Evolutionary conservation across 2,113 vertebrate genomes (phyloP).

Genomic region (Siniperca knerii): DNA sequence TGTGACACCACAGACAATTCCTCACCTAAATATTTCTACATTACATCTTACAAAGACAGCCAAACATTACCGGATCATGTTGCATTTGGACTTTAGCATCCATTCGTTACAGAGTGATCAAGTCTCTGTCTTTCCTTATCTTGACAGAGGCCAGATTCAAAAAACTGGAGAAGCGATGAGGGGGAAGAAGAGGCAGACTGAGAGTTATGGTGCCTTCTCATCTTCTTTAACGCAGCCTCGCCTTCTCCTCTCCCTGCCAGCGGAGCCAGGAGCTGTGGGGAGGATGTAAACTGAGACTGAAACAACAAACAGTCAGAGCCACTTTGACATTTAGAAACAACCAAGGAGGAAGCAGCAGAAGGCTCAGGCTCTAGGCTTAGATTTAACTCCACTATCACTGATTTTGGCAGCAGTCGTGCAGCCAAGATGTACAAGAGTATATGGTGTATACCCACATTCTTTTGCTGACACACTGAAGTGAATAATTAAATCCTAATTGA

Average conservation of each 20-base stretch:
- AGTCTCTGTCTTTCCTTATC: slow-evolving; percentile 12
- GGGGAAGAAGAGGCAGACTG: slow-evolving; percentile 27
- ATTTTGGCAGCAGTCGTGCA: slow-evolving; percentile 19
- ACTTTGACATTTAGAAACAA: slow-evolving; percentile 51
- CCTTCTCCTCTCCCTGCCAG: slow-evolving; percentile 36
- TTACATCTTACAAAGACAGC: not conserved
- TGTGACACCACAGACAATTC: slow-evolving; percentile 9
- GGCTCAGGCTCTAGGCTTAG: slow-evolving; percentile 20
- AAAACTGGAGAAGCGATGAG: slow-evolving; percentile 82
- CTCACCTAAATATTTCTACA: accelerated
- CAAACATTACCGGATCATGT: not conserved
- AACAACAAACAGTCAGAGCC: slow-evolving; percentile 60
- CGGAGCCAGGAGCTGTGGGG: slow-evolving; percentile 39
- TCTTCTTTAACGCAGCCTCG: slow-evolving; percentile 38
- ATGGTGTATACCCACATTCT: not conserved
- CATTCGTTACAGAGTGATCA: not conserved
- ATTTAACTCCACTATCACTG: slow-evolving; percentile 27
- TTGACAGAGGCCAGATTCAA: slow-evolving; percentile 81
- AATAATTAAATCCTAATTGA: not conserved
- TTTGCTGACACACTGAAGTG: not conserved
- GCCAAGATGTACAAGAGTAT: slow-evolving; percentile 9
- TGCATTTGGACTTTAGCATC: not conserved
- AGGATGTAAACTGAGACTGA: slow-evolving; percentile 70
- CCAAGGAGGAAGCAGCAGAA: slow-evolving; percentile 47
- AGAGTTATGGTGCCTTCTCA: slow-evolving; percentile 38